Conservation (phyloP, 2,113 vertebrate species). For the Notothenia coriiceps region DNA sequence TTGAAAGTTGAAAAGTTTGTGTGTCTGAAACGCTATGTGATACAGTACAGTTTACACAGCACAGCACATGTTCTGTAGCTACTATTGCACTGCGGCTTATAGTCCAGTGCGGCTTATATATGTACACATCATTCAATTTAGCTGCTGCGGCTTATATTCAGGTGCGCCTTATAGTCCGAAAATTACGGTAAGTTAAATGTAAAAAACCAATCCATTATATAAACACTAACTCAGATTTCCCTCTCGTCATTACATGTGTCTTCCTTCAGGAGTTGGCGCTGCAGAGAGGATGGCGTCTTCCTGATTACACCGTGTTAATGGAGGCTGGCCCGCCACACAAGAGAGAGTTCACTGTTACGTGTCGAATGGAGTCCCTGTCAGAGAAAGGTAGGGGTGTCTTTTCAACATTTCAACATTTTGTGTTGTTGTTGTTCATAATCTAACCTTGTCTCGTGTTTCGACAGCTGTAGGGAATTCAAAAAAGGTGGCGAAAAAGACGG, state of each 20-base stretch:
- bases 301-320: constrained; percentile 87
- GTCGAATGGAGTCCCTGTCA: constrained; percentile 87
- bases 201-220: background rate
- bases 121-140: too few species aligned
- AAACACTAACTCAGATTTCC: background rate
- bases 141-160: too few species aligned
- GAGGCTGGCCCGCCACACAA: constrained; percentile 89
- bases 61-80: too few species aligned
- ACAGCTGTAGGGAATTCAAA: constrained; percentile 88
- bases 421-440: background rate
- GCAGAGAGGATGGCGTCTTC: constrained; percentile 90
- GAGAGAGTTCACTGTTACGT: constrained; percentile 90
- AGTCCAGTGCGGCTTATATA: too few species aligned
- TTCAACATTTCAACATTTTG: too few species aligned
- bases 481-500: constrained; percentile 86
- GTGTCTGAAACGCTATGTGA: too few species aligned
- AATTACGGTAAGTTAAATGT: too few species aligned
- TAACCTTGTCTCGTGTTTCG: background rate
- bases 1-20: too few species aligned
- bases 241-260: background rate
- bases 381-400: constrained; percentile 84
- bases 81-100: too few species aligned
- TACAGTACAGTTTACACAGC: too few species aligned
- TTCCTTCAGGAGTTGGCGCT: constrained; percentile 87
- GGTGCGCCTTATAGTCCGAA: too few species aligned